These are phyloP conservation scores for Drosophila meridiana DNA, from an alignment of 2,888 invertebrate species.

Conservation along the genomic window DNA sequence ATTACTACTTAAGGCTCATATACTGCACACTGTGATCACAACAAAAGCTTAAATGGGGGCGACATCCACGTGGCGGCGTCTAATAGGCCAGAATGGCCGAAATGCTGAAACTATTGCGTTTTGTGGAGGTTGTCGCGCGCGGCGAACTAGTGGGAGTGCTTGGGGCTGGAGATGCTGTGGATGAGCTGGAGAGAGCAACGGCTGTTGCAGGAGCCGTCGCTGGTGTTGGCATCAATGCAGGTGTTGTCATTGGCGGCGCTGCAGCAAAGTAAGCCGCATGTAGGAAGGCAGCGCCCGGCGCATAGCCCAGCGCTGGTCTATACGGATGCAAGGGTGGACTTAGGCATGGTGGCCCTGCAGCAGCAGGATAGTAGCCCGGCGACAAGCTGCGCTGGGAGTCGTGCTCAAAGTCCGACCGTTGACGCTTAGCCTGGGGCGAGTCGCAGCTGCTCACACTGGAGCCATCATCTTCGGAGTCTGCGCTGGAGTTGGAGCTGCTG, in stretches of 20 bases:
- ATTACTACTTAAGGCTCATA: slow-evolving; percentile 45
- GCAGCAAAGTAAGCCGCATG: slow-evolving; percentile 69
- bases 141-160: slow-evolving; percentile 37
- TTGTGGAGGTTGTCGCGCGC: slow-evolving; percentile 58
- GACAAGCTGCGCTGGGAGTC: slow-evolving; percentile 71
- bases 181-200: slow-evolving; percentile 1
- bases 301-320: slow-evolving; percentile 34
- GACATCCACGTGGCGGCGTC: slow-evolving; percentile 1
- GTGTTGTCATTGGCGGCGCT: slow-evolving; percentile 44
- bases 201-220: neutral
- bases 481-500: slow-evolving; percentile 73
- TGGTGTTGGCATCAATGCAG: slow-evolving; percentile 29
- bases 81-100: slow-evolving; percentile 84
- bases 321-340: slow-evolving; percentile 20
- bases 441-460: slow-evolving; percentile 79
- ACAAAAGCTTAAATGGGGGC: slow-evolving; percentile 29
- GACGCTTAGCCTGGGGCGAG: slow-evolving; percentile 76
- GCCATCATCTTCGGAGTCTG: slow-evolving; percentile 78
- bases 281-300: slow-evolving; percentile 42
- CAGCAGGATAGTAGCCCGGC: slow-evolving; percentile 53
- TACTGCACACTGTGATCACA: slow-evolving; percentile 75
- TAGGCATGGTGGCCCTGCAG: neutral
- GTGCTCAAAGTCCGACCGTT: slow-evolving; percentile 81
- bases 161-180: slow-evolving; percentile 1
- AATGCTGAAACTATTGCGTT: slow-evolving; percentile 84